A percentile compares a stretch with the other conserved stretches of the same genome.
Evolutionary conservation across 1,140 invertebrate species (phyloP).

Genomic region (Drosophila oshimai): DNA sequence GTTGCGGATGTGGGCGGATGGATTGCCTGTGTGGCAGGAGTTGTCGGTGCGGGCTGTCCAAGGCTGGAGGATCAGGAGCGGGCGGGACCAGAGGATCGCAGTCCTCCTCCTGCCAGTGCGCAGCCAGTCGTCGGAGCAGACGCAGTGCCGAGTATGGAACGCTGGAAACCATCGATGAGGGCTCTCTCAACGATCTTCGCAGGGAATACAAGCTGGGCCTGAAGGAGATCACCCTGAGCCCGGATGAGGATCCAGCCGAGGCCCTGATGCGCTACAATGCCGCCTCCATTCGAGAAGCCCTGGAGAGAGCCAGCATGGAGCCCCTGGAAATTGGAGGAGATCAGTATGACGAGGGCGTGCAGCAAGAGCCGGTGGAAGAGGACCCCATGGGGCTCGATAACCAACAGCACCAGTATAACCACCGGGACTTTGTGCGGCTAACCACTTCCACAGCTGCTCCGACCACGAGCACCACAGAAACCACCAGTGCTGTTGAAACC

Average conservation of each 20-base stretch:
- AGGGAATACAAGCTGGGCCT: conserved; percentile 66
- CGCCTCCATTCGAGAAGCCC: conserved; percentile 68
- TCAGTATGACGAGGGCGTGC: conserved; percentile 19
- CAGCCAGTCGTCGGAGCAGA: neutral
- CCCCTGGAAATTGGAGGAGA: conserved; percentile 67
- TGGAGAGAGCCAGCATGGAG: conserved; percentile 64
- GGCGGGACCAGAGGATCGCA: no score
- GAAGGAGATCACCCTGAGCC: conserved; percentile 75
- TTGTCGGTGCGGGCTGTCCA: conserved; percentile 46
- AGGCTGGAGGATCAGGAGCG: no score
- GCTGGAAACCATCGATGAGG: conserved; percentile 68
- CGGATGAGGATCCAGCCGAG: conserved; percentile 75
- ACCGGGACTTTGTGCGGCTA: conserved; percentile 4
- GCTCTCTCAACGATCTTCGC: conserved; percentile 62
- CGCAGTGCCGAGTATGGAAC: conserved; percentile 64
- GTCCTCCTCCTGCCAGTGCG: neutral
- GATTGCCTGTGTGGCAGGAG: conserved; percentile 46
- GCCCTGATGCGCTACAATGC: conserved; percentile 79
- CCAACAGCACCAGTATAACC: neutral
- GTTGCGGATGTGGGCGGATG: conserved; percentile 42
- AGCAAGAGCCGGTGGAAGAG: neutral
- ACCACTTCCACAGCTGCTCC: neutral
- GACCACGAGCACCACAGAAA: neutral
- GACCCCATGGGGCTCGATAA: neutral
- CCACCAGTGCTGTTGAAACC: neutral